Evolutionary conservation across 2,113 vertebrate species (phyloP).

Genomic region (Marcusenius ussheri): DNA sequence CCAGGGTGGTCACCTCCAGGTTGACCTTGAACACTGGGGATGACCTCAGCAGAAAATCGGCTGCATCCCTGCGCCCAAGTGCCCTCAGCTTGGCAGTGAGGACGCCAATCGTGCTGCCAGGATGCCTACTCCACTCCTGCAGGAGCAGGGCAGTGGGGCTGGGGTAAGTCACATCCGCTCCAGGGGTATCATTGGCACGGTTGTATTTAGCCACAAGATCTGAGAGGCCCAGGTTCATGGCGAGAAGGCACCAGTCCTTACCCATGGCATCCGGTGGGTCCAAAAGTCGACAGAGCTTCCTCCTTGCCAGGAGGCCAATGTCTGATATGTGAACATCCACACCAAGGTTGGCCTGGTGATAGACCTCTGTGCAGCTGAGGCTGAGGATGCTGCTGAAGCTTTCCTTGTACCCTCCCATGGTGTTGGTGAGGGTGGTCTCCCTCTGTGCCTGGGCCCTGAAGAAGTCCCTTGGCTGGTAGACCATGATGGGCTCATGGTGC

Average conservation of each 20-base stretch:
- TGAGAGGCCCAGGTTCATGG: constrained; percentile 92
- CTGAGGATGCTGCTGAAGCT: constrained; percentile 89
- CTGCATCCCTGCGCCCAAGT: constrained; percentile 87
- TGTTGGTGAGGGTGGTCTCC: constrained; percentile 84
- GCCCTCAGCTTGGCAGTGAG: constrained; percentile 88
- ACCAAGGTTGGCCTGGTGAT: constrained; percentile 79
- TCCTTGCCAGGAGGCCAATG: constrained; percentile 73
- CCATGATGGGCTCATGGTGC: constrained; percentile 87
- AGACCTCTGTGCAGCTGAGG: constrained; percentile 86
- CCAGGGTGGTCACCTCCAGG: constrained; percentile 70
- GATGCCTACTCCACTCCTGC: constrained; percentile 75
- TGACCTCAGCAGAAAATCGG: constrained; percentile 85
- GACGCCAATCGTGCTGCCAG: constrained; percentile 78
- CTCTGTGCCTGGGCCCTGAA: constrained; percentile 80
- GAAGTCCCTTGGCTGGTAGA: constrained; percentile 96
- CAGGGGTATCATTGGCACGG: constrained; percentile 59
- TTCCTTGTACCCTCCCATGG: constrained; percentile 93
- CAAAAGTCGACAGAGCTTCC: constrained; percentile 86
- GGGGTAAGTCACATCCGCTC: constrained; percentile 50
- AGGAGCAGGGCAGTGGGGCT: constrained; percentile 85
- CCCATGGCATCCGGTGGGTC: constrained; percentile 92
- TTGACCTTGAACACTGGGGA: constrained; percentile 86
- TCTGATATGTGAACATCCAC: constrained; percentile 80
- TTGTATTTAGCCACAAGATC: constrained; percentile 90
- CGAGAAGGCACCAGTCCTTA: constrained; percentile 97